Evolutionary conservation across 2,888 invertebrate species (phyloP), one percentile per base, ranked within the genome.

Genomic region (Allolobophora icterica): DNA sequence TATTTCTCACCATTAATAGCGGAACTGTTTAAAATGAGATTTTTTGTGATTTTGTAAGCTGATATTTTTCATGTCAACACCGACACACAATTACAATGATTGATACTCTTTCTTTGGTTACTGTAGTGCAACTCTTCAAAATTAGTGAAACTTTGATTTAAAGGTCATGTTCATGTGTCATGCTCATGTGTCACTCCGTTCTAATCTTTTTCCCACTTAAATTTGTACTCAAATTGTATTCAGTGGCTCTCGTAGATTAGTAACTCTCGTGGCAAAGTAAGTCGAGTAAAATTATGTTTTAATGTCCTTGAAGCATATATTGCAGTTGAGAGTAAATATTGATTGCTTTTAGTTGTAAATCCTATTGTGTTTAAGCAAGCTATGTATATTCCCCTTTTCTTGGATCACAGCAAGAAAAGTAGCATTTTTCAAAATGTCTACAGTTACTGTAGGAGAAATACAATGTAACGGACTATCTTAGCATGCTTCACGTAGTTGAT

Each of bases 271-370:
- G 8, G 52, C 52, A 71, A 13, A 52, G 52, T 52, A 52, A 52
- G 24, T 24, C 11, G 52, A 71, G 71, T 71, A n/a, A 71, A 71
- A n/a, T 71, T 71, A 71, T 52, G 52, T 71, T 71, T 71, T 71
- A 71, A 71, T 71, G 30, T n/a, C 71, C 71, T 71, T n/a, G 24
- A 52, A n/a, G 30, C 6, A 8, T n/a, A 1, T 52, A 24, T 71
- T 71, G 71, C 6, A 11, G n/a, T 13, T 11, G 71, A 71, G 30
- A 71, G 71, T 71, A n/a, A 30, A 71, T 71, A 13, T n/a, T n/a
- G n/a, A 71, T 71, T 71, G 30, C 30, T n/a, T 71, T 71, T 71
- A 71, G 71, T 71, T 71, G 71, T 71, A 71, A n/a, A 71, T 71
- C 6, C 30, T n/a, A n/a, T n/a, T n/a, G 71, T 71, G 71, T 13